phyloP scores from a whole-genome alignment of 2,797 vertebrate species.

The Gambusia yucatana region DNA sequence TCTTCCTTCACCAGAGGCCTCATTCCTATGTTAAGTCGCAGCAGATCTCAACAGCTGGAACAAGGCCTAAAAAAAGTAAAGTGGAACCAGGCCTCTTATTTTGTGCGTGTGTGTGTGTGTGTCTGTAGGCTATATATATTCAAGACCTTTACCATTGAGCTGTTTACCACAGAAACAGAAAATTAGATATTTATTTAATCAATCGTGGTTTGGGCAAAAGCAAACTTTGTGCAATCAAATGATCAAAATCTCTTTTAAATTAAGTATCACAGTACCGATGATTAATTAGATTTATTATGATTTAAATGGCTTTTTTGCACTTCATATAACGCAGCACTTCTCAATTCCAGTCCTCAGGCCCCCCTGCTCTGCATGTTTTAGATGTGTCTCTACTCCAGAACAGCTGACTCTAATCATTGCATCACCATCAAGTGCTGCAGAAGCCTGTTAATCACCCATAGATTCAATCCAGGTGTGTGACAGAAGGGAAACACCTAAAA shows the following conservation, averaged over 20 bases:
- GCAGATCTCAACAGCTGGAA: constrained; percentile 18
- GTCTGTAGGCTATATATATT: neutral
- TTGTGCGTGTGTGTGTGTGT: too few relatives aligned
- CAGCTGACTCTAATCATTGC: too few relatives aligned
- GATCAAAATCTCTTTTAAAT: neutral
- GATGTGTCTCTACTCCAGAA: too few relatives aligned
- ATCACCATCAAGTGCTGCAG: too few relatives aligned
- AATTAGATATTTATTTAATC: neutral
- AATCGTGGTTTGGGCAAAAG: neutral
- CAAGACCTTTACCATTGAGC: neutral
- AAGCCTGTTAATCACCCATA: too few relatives aligned
- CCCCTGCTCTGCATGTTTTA: too few relatives aligned
- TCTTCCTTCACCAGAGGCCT: constrained; percentile 54
- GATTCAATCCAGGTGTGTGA: too few relatives aligned
- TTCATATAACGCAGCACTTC: neutral
- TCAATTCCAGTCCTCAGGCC: too few relatives aligned
- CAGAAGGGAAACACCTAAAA: too few relatives aligned
- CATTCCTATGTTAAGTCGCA: constrained; percentile 38
- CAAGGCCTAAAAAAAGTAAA: constrained; percentile 1
- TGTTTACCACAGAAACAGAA: neutral
- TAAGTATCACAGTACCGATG: neutral
- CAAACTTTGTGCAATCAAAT: neutral
- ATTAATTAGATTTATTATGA: neutral
- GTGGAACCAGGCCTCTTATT: neutral
- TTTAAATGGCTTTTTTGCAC: neutral